phyloP scores from a whole-genome alignment of 2,113 vertebrate species.

The Salminus brasiliensis region DNA sequence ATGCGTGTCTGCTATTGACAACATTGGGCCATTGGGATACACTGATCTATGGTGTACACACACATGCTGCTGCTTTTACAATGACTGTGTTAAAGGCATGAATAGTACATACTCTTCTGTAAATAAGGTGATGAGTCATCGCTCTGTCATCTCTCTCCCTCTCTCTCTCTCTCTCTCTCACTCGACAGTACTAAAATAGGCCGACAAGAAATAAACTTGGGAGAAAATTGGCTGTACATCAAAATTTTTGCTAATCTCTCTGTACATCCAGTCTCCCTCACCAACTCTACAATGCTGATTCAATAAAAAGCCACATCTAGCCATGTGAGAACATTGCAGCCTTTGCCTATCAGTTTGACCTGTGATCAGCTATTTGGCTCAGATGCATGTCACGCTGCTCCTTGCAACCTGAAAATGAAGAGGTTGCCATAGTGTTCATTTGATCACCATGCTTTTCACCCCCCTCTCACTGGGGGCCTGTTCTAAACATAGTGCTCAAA shows the following conservation, averaged over 20 bases:
- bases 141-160: conserved; percentile 34
- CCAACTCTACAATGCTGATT: background rate
- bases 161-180: conserved; percentile 13
- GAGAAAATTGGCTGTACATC: background rate
- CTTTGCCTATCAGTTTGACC: background rate
- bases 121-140: conserved; percentile 52
- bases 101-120: conserved; percentile 35
- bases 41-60: background rate
- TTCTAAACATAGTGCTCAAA: conserved; percentile 50
- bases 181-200: background rate
- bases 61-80: background rate
- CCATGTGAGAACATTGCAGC: background rate
- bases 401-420: conserved; percentile 25
- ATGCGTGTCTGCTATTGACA: background rate
- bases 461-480: background rate
- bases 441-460: background rate
- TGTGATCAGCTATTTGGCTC: background rate
- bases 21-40: background rate
- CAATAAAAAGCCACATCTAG: background rate
- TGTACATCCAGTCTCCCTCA: background rate
- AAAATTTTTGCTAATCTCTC: background rate
- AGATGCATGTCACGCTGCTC: conserved; percentile 19
- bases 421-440: conserved; percentile 31
- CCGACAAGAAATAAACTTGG: background rate
- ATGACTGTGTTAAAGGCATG: conserved; percentile 16